These are phyloP conservation scores for Miichthys miiuy DNA, from an alignment of 2,797 vertebrate species.

Conservation along the genomic window DNA sequence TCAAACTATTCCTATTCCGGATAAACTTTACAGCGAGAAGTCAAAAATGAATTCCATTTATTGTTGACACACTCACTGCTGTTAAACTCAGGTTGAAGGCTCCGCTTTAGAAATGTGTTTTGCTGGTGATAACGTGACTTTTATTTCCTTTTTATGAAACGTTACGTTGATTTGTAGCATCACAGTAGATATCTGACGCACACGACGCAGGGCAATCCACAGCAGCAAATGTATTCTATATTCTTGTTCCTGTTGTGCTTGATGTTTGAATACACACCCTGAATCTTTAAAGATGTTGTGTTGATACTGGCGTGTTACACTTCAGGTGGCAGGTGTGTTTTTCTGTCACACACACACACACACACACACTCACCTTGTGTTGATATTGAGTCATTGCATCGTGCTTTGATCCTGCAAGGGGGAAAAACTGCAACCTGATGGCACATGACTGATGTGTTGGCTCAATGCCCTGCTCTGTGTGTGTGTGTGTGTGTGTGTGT, in stretches of 20 bases:
- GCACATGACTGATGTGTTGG: slow-evolving; percentile 36
- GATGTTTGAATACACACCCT: neutral
- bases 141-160: neutral
- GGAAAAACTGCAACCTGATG: slow-evolving; percentile 42
- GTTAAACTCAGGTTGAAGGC: no score
- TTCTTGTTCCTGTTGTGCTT: no score
- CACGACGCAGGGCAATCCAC: neutral
- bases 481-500: slow-evolving; percentile 32
- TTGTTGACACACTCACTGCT: no score
- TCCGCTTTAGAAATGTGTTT: neutral
- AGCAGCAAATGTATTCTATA: neutral
- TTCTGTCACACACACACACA: neutral
- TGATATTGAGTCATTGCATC: slow-evolving; percentile 28
- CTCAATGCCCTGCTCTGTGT: slow-evolving; percentile 16
- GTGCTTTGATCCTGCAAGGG: neutral
- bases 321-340: slow-evolving; percentile 16
- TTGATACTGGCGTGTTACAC: slow-evolving; percentile 9
- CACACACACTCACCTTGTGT: slow-evolving; percentile 34
- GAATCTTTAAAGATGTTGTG: neutral
- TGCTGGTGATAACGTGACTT: neutral
- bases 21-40: no score
- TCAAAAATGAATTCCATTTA: no score
- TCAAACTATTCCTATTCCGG: no score
- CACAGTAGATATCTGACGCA: neutral
- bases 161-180: neutral